phyloP scores from a whole-genome alignment of 2,113 vertebrate genomes.

The Pelmatolapia mariae region DNA sequence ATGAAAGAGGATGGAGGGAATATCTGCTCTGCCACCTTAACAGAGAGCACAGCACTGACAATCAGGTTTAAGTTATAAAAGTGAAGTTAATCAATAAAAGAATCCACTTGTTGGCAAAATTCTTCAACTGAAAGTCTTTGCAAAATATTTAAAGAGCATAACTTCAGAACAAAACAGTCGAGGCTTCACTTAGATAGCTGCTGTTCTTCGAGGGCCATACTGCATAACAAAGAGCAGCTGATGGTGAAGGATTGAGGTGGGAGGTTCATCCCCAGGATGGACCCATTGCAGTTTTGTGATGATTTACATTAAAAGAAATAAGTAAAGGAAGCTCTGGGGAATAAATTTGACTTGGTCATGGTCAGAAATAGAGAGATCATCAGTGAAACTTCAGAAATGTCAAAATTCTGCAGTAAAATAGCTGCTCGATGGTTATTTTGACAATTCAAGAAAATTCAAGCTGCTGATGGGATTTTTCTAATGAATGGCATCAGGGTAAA shows the following conservation, averaged over 20 bases:
- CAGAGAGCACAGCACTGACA: neutral
- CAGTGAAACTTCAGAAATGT: neutral
- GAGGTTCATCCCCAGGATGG: neutral
- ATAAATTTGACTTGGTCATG: neutral
- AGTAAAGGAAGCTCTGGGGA: neutral
- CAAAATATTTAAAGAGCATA: neutral
- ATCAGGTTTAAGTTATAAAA: accelerated
- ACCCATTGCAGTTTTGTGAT: neutral
- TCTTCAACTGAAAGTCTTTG: neutral
- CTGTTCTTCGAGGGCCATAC: neutral
- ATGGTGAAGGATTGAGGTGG: neutral
- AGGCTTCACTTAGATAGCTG: accelerated
- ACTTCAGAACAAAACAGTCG: neutral
- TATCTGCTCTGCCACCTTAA: neutral
- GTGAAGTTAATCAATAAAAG: neutral
- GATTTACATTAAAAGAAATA: neutral
- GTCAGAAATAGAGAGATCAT: neutral
- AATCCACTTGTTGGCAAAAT: neutral
- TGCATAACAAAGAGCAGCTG: neutral
- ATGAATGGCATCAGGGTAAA: neutral
- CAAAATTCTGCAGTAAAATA: neutral
- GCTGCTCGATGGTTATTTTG: neutral
- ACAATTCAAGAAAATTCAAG: neutral
- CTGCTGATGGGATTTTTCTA: neutral
- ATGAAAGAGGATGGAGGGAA: neutral